Evolutionary conservation across 2,113 vertebrate species (phyloP), one percentile per base, ranked within the genome.

Genomic region (Onychostruthus taczanowskii): DNA sequence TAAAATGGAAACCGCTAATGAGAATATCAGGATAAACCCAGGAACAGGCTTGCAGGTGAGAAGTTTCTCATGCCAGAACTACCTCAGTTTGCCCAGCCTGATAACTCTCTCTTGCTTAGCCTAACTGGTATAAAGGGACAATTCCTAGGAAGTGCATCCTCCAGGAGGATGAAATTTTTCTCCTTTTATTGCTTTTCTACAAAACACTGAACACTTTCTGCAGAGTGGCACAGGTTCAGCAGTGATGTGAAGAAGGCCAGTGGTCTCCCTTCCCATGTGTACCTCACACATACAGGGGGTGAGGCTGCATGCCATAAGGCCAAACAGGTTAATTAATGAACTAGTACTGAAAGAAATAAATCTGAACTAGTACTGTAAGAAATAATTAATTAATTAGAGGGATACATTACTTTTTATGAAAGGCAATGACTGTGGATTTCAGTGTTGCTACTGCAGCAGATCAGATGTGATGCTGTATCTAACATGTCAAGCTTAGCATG

Each of bases 231-330:
- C 9, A 22, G 26, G 21, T 72, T 82, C 53, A 79, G 11, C 21
- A 43, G 5, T 2, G 2, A 6, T 33, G 24, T 73, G 35, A 85
- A 68, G 68, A 37, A 44, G 30, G 22, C 11, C 49, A 41, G 19
- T 21, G 28, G 22, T 75, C 5, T 87, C 21, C 26, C 15, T 67
- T 84, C 33, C 30, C 5, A 16, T 4, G 0, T 70, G 26, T 2
- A 3, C 41, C 26, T 35, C 23, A 39, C 1, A 4, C 27, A 17
- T 12, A 58, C 10, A 53, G 9, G 24, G 24, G 43, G 12, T 28
- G 23, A 81, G 21, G 52, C 26, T 72, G 33, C 1, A 3, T 0
- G 3, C 15, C 1, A 0, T 24, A 49, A 43, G 49, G 30, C 12
- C 43, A 83, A 43, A n/a, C 22, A 56, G 22, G 13, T 83, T 72